Base-by-base conservation (phyloP, 2,113 vertebrate genomes). In the Parotia lawesii region DNA sequence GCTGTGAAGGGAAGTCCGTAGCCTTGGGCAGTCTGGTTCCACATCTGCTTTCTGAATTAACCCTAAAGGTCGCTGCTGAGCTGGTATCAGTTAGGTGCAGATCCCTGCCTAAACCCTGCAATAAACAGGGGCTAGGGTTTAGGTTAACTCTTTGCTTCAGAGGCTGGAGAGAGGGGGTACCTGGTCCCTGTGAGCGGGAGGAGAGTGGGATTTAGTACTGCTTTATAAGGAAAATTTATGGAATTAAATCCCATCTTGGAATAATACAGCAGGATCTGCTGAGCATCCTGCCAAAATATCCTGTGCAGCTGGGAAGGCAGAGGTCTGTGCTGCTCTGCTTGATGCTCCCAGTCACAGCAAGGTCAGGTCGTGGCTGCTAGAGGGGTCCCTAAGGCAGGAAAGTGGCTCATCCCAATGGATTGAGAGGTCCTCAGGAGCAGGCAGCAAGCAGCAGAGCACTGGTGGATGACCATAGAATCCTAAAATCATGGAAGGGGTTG, bases 11-110 rank as follows among this genome's bases (percentile, higher is more conserved):
- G 48, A 69, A 57, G 54, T n/a, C 56, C 2, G 0, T 77, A 76
- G 87, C 82, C 66, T 57, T 61, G 61, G 87, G 81, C 88, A 56
- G 33, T 64, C 42, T 93, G 58, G 37, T 83, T 89, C 71, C 92
- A 83, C 86, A 60, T 51, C 71, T 96, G 92, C 42, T 90, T 90
- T 86, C 40, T 67, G 79, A 92, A 74, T 92, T 77, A 62, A 81
- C 33, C 14, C 5, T 27, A 29, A 85, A 71, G 57, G 69, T 85
- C 1, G 0, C 37, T 47, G 83, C 76, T 6, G 37, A 86, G 56
- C 88, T 80, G 53, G 37, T 75, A n/a, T 71, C 14, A 22, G n/a
- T 73, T 44, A 45, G 72, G 54, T 91, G 19, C 54, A 69, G 64
- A 45, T 73, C 64, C 44, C 20, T 1, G 33, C 66, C 57, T 48